phyloP scores from a whole-genome alignment of 2,113 vertebrate genomes.

The Junco hyemalis region DNA sequence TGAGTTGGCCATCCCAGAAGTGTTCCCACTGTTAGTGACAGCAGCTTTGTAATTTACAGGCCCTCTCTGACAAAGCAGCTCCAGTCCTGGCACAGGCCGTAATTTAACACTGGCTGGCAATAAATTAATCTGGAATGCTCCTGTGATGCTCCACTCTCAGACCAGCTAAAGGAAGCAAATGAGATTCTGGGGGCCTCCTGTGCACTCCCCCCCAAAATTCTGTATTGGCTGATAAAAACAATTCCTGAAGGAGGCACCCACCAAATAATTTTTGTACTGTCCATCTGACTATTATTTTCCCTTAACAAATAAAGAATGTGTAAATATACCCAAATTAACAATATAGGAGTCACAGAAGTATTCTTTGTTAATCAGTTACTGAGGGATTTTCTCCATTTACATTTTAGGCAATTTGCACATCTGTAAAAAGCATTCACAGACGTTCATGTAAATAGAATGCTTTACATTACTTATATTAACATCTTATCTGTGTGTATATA shows the following conservation, averaged over 20 bases:
- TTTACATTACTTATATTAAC: neutral
- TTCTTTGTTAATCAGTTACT: constrained; percentile 8
- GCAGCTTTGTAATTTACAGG: neutral
- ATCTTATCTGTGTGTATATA: neutral
- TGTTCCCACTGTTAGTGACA: neutral
- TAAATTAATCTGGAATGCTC: neutral
- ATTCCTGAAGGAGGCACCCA: neutral
- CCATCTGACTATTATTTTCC: neutral
- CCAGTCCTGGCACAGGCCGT: neutral
- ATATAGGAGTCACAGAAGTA: neutral
- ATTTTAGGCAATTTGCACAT: neutral
- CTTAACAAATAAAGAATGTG: neutral
- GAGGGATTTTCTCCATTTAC: neutral
- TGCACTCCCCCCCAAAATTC: neutral
- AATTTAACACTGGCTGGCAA: neutral
- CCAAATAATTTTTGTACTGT: neutral
- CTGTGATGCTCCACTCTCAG: neutral
- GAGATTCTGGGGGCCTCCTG: neutral
- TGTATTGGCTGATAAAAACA: neutral
- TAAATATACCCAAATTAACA: neutral
- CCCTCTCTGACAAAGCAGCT: neutral
- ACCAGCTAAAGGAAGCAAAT: neutral
- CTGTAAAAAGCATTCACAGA: neutral
- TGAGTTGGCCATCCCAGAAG: neutral
- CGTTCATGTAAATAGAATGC: neutral